Conservation (phyloP, 92 coral and sea anemone species). For the Pocillopora grandis region DNA sequence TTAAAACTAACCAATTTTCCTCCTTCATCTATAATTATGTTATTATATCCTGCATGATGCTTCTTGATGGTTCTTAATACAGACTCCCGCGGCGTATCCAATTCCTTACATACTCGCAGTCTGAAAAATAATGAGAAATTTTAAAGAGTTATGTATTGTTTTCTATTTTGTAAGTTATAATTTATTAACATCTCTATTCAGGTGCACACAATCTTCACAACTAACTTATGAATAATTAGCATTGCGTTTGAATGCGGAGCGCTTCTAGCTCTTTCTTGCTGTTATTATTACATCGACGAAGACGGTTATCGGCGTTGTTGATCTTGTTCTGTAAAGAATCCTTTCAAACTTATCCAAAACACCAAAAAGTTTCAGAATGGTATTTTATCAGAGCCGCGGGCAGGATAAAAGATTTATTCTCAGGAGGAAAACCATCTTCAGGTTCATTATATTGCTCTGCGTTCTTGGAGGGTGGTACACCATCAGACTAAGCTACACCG, state of each 20-base stretch:
- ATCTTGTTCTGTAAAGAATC: background rate
- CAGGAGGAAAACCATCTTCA: slow-evolving; percentile 7
- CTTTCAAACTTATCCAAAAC: background rate
- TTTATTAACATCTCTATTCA: background rate
- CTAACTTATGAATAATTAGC: background rate
- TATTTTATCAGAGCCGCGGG: background rate
- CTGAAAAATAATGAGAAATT: too few relatives aligned
- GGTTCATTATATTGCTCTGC: slow-evolving; percentile 2
- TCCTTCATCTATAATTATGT: too few relatives aligned
- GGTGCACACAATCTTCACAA: background rate
- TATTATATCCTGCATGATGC: too few relatives aligned
- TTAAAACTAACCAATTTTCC: too few relatives aligned
- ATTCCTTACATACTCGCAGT: too few relatives aligned
- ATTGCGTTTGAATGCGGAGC: background rate
- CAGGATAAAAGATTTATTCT: background rate
- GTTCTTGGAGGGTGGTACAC: slow-evolving; percentile 15
- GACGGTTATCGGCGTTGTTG: background rate
- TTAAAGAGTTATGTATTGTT: too few relatives aligned
- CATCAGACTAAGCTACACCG: background rate
- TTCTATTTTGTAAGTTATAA: background rate
- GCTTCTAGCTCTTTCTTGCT: background rate
- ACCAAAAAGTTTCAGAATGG: background rate
- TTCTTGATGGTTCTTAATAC: too few relatives aligned
- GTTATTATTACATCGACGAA: background rate
- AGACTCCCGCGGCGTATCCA: too few relatives aligned